These are phyloP conservation scores for Acomys russatus DNA, from an alignment of 2,797 vertebrate species.

Conservation along the genomic window DNA sequence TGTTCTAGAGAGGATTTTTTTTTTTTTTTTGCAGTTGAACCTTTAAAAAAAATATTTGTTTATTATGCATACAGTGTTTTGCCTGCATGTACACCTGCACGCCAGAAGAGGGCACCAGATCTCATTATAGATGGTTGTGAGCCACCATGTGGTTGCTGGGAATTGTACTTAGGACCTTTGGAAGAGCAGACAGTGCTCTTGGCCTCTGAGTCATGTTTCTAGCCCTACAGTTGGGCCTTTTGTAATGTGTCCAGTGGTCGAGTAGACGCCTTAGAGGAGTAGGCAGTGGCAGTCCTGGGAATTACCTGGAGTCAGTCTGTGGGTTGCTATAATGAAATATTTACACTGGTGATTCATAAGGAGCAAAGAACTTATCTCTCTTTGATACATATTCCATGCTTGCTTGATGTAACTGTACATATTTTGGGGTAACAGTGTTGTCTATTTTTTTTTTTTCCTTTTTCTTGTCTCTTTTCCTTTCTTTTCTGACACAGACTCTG, in stretches of 20 bases:
- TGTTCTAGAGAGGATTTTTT: background rate
- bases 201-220: no score
- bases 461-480: background rate
- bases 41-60: background rate
- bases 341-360: background rate
- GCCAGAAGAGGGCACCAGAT: no score
- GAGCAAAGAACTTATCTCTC: background rate
- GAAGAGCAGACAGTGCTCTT: no score
- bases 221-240: background rate
- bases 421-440: background rate
- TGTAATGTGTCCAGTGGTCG: background rate
- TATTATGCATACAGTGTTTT: no score
- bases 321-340: background rate
- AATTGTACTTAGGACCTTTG: no score
- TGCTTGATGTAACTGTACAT: background rate
- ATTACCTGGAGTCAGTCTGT: background rate
- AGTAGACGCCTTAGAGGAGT: constrained; percentile 41
- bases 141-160: no score
- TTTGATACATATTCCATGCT: background rate
- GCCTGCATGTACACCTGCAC: no score
- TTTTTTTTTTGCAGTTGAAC: background rate
- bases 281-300: background rate
- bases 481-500: background rate
- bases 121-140: no score
- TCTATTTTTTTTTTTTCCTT: background rate